phyloP scores from a whole-genome alignment of 92 coral and sea anemone species.

The Parazoanthus swiftii region DNA sequence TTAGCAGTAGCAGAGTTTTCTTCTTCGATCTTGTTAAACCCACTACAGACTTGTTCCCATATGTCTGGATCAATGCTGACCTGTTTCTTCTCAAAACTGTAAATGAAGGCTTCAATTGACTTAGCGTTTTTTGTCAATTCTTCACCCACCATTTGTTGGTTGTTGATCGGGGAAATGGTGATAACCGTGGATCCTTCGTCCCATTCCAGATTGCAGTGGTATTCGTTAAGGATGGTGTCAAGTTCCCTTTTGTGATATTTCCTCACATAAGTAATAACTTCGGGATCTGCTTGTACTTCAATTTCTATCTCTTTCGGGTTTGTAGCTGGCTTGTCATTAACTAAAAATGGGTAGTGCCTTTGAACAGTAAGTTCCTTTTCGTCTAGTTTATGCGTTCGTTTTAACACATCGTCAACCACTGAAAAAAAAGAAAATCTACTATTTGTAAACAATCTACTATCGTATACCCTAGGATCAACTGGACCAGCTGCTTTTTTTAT shows the following conservation, averaged over 20 bases:
- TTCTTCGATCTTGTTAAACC: not conserved
- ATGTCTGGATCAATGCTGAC: conserved; percentile 7
- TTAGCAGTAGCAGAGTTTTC: not conserved
- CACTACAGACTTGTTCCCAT: not conserved
- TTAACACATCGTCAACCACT: conserved; percentile 51
- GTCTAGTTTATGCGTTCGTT: conserved; percentile 49
- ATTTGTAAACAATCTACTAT: no score
- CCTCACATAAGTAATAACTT: conserved; percentile 13
- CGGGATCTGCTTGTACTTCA: conserved; percentile 23
- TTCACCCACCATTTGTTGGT: not conserved
- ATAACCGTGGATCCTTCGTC: not conserved
- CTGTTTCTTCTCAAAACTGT: conserved; percentile 4
- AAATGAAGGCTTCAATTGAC: not conserved
- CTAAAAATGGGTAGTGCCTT: conserved; percentile 57
- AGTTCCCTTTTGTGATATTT: conserved; percentile 22
- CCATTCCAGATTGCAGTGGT: not conserved
- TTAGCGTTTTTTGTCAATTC: not conserved
- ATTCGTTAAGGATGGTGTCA: conserved; percentile 3
- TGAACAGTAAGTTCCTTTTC: conserved; percentile 24
- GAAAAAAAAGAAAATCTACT: not conserved
- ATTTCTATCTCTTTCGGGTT: conserved; percentile 7
- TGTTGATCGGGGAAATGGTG: conserved; percentile 12
- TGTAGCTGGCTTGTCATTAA: conserved; percentile 31
- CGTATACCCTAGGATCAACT: no score
- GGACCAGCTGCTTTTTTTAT: no score